These are phyloP conservation scores for Rhabdornis inornatus DNA, from an alignment of 2,113 vertebrate species.

Conservation along the genomic window DNA sequence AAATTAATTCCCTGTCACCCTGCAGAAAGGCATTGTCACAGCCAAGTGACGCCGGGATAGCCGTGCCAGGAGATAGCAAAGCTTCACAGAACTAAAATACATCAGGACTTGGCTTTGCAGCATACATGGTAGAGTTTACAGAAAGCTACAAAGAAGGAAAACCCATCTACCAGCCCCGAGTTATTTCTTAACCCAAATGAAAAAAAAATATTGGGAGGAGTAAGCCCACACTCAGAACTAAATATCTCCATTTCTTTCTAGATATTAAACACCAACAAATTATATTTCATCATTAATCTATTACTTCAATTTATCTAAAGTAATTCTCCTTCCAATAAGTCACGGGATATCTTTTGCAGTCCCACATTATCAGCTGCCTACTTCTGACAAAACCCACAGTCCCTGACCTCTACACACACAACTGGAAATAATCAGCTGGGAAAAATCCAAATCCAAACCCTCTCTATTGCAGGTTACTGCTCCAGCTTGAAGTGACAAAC, in stretches of 20 bases:
- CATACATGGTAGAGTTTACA: background rate
- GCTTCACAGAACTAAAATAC: accelerated
- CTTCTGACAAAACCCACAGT: background rate
- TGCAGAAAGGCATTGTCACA: accelerated
- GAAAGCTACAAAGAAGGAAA: background rate
- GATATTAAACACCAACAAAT: background rate
- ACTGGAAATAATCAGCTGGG: background rate
- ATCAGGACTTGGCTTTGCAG: background rate
- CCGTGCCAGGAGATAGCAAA: accelerated
- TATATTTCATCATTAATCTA: background rate
- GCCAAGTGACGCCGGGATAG: accelerated
- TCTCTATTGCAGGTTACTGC: background rate
- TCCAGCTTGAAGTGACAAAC: background rate
- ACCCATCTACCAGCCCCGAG: accelerated
- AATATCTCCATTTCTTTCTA: background rate
- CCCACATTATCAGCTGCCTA: background rate
- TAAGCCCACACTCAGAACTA: background rate
- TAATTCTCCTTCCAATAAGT: background rate
- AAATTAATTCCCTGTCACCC: accelerated
- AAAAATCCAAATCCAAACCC: background rate
- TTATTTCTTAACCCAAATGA: background rate
- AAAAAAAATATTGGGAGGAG: background rate
- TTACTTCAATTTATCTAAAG: background rate
- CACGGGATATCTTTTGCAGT: background rate
- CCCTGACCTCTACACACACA: background rate